Evolutionary conservation across 1,140 invertebrate species (phyloP).

Genomic region (Leptonema lineaticorne): DNA sequence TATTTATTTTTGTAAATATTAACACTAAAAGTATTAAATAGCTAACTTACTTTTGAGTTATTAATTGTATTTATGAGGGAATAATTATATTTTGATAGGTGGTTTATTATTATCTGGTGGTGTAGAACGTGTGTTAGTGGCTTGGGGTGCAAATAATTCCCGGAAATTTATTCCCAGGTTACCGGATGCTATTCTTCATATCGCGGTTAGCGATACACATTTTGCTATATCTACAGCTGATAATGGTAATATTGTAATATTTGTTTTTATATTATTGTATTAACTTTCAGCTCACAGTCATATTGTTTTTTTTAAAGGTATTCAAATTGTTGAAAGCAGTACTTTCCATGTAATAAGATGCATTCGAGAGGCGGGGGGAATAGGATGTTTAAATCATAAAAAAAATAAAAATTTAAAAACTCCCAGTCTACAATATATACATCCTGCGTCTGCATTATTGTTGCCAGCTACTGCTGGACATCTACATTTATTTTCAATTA

Average conservation of each 20-base stretch:
- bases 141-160: constrained; percentile 50
- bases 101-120: constrained; percentile 51
- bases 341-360: constrained; percentile 27
- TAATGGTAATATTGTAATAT: constrained; percentile 49
- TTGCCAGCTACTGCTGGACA: constrained; percentile 50
- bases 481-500: constrained; percentile 50
- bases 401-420: constrained; percentile 33
- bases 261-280: constrained; percentile 1
- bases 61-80: background rate
- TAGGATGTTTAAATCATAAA: constrained; percentile 25
- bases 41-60: background rate
- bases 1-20: no score
- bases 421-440: constrained; percentile 46
- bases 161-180: constrained; percentile 51
- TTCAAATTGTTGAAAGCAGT: constrained; percentile 36
- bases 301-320: constrained; percentile 27
- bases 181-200: constrained; percentile 49
- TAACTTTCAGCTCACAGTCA: background rate
- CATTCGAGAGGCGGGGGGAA: constrained; percentile 37
- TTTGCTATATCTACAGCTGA: constrained; percentile 50
- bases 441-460: constrained; percentile 44
- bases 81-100: constrained; percentile 43
- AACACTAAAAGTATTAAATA: background rate
- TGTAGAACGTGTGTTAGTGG: constrained; percentile 53
- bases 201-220: constrained; percentile 47